These are phyloP conservation scores for Eutrigla gurnardus DNA, from an alignment of 2,797 vertebrate species.

Conservation along the genomic window DNA sequence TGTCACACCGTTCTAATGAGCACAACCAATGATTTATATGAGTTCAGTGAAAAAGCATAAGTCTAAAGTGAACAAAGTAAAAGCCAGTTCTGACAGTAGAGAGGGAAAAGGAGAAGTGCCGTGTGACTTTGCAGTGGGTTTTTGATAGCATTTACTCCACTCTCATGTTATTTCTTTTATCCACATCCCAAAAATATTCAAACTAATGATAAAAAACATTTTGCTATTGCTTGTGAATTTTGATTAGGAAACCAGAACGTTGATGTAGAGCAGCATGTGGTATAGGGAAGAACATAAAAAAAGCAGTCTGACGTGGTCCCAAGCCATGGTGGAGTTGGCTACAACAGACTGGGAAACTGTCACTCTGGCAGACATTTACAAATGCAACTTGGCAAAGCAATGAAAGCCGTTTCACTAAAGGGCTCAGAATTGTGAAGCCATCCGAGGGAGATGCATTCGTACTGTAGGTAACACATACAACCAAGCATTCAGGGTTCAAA, in stretches of 20 bases:
- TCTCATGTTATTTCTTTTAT: neutral
- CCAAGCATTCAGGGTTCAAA: neutral
- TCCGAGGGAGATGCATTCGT: neutral
- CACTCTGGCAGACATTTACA: neutral
- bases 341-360: neutral
- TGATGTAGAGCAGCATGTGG: neutral
- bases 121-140: neutral
- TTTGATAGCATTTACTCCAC: neutral
- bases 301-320: neutral
- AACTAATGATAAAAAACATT: neutral
- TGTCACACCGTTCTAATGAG: too few species aligned
- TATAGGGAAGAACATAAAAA: neutral
- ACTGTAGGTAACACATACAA: neutral
- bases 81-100: too few species aligned
- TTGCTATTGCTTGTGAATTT: neutral
- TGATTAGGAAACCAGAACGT: neutral
- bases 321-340: neutral
- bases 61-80: too few species aligned
- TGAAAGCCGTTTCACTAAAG: neutral
- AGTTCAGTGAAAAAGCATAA: too few species aligned
- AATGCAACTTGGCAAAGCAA: neutral
- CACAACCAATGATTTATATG: too few species aligned
- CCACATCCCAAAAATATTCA: neutral
- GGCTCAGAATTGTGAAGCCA: neutral
- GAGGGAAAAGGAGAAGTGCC: neutral